Base-by-base conservation (phyloP, 2,113 vertebrate genomes). In the Ceyx melanurus region DNA sequence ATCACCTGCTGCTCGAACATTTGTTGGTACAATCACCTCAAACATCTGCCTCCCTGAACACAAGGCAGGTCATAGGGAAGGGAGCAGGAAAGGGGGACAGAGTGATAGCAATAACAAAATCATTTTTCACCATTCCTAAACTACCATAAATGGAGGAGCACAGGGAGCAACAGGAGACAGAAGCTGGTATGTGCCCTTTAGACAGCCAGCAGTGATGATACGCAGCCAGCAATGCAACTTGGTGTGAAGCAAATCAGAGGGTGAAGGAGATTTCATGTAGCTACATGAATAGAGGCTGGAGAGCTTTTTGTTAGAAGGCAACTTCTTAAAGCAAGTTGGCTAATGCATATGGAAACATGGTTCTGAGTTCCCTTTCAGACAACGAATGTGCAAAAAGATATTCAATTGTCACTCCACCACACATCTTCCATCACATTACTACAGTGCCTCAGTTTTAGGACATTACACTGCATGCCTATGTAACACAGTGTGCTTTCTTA, bases 401-500 rank as follows among this genome's bases (percentile, higher is more conserved):
- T 37, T 48, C 23, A 45, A 4, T 5, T 21, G 28, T 11, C 2
- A 2, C 29, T 65, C 26, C n/a, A 18, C 4, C 0, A 0, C 18
- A 42, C 15, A 46, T 25, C 53, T 67, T 83, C 43, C n/a, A 67
- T 51, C 0, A 0, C 4, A 6, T 46, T 57, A 37, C 35, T 35
- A 2, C 10, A 9, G 25, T 11, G 23, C 35, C 66, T 77, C 65
- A n/a, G 40, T 68, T 78, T 43, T 72, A 65, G 17, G 18, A 72
- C 91, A 84, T 48, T 60, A 33, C 1, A 23, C 33, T 40, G 46
- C 26, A 3, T 29, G 29, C 31, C 8, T 37, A 3, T 33, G 23
- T 23, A 56, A 45, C 17, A 37, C 43, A 60, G 51, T 14, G 9
- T 4, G 8, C 25, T 65, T 64, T 18, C n/a, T 72, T 84, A 54